Evolutionary conservation across 2,797 vertebrate genomes (phyloP).

Genomic region (Danio tinwini): DNA sequence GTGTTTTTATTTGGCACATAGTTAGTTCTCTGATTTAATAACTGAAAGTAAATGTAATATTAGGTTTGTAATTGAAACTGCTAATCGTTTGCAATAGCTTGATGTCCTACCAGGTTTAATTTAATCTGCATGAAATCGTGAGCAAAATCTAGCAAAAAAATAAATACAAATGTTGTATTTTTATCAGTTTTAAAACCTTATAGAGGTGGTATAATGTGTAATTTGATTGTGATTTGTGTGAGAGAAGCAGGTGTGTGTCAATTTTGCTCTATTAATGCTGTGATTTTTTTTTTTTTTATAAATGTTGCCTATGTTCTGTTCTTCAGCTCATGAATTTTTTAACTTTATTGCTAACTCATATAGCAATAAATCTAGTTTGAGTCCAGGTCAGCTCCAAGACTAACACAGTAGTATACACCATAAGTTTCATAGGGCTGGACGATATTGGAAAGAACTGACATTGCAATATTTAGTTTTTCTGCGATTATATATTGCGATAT

Average conservation of each 20-base stretch:
- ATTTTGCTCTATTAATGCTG: slow-evolving; percentile 72
- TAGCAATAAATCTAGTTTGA: neutral
- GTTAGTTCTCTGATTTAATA: neutral
- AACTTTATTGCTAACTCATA: neutral
- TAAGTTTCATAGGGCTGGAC: too few species aligned
- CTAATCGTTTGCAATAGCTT: neutral
- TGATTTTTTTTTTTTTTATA: slow-evolving; percentile 82
- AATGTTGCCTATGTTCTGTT: slow-evolving; percentile 3
- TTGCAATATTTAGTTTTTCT: too few species aligned
- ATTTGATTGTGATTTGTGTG: slow-evolving; percentile 30
- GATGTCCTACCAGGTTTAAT: neutral
- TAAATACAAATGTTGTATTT: neutral
- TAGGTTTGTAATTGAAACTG: neutral
- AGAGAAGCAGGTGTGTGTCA: slow-evolving; percentile 61
- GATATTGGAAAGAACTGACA: too few species aligned
- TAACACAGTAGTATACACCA: too few species aligned
- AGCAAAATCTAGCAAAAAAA: neutral
- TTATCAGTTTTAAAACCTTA: neutral
- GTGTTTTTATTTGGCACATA: neutral
- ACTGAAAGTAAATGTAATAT: neutral
- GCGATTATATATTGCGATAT: too few species aligned
- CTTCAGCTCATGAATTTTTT: slow-evolving; percentile 8
- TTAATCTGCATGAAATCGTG: neutral
- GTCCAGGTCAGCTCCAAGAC: neutral
- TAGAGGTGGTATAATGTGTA: neutral